Evolutionary conservation across 2,797 vertebrate genomes (phyloP), one percentile per base, ranked within the genome.

Genomic region (Rhinella marina): DNA sequence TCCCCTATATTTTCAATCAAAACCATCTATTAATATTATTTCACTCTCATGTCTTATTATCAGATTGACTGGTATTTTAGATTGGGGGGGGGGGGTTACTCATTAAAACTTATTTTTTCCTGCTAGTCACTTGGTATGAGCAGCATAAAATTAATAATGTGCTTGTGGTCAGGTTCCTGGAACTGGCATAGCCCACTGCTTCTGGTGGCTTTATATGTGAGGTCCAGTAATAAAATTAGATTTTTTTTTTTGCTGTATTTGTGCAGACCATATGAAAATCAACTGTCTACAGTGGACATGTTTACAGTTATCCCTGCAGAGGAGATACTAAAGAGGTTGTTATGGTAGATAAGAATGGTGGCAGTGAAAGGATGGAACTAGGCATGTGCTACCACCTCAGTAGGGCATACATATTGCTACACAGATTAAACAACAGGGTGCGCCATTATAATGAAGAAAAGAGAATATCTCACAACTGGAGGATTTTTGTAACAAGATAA

Each of bases 1-100:
- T 13, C 48, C 16, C 8, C 14, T 29, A 82, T 48, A 82, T 23
- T 82, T 68, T 54, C 62, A 52, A 25, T 56, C 64, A 29, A 11
- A 70, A 14, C 16, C 50, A 56, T 68, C 81, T 70, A 83, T 83
- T 83, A 83, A 72, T 83, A 68, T 83, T 3, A 54, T 52, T 83
- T 56, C 25, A 12, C 64, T 66, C n/a, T 81, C 29, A 50, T 52
- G 70, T 83, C 64, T 70, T 52, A 83, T 83, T 83, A 83, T 70
- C 48, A 68, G 81, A 25, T 56, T 83, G 81, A 83, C 81, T 70
- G 50, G 25, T 56, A n/a, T 27, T 29, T 82, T 5, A 21, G 25
- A 41, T 61, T 52, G 50, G 48, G 27, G 64, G 64, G 66, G n/a
- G 11, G 2, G 27, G 41, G 2, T 41, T 41, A 66, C 50, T 83